Base-by-base conservation (phyloP, 2,113 vertebrate species). In the Boleophthalmus pectinirostris region DNA sequence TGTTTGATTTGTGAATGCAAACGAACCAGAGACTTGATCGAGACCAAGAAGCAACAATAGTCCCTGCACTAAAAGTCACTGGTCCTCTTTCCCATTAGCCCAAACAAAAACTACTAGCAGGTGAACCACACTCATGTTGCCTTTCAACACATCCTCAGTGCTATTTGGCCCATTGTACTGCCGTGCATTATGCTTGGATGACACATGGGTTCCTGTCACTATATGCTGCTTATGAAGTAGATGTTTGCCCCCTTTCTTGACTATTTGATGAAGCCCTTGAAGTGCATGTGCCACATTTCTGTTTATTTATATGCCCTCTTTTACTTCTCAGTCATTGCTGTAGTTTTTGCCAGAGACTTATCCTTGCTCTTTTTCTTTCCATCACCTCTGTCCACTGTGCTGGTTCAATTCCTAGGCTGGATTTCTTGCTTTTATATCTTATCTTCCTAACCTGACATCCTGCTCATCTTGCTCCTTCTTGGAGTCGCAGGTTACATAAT, bases 401-500 rank as follows among this genome's bases (percentile, higher is more conserved):
- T 74, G 18, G 23, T 82, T 46, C 54, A 46, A 65, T 72, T 80
- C 64, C 63, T 6, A 57, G 9, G 38, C 75, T 72, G 68, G 80
- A 73, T 67, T 23, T 47, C 70, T 61, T 51, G 33, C 69, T 56
- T 83, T 60, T 66, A 58, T 73, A 63, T 74, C 67, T 71, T 69
- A 77, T 65, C 33, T 68, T 73, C 76, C 58, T 38, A 70, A 75
- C 69, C 45, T 16, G 18, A 18, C 69, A 51, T 73, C 70, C 58
- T 54, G 70, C 35, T 66, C 74, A 74, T 64, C 61, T 43, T 38
- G 61, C 61, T 21, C 25, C 72, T 72, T 61, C 64, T 46, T 69
- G 61, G 84, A 81, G 69, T 81, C 70, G 69, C 61, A 66, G 72
- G 77, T 90, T 89, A 84, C 69, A 77, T 87, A 88, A 88, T 69